phyloP scores from a whole-genome alignment of 2,888 invertebrate species.

The Steromphala cineraria region DNA sequence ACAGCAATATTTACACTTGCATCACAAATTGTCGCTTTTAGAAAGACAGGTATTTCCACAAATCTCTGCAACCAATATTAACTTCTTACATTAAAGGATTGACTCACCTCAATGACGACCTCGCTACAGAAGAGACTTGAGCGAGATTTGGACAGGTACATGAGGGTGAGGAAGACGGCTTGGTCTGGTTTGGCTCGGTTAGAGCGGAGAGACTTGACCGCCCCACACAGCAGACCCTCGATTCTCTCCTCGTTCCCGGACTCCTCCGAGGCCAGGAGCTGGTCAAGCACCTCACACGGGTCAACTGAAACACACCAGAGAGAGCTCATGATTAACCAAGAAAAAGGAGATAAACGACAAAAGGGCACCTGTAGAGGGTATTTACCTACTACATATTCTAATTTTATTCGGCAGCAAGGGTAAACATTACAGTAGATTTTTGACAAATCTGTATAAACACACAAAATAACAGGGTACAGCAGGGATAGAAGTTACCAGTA shows the following conservation, averaged over 20 bases:
- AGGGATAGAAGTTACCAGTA: too few species aligned
- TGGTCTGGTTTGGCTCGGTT: conserved; percentile 90
- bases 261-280: conserved; percentile 85
- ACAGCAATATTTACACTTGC: too few species aligned
- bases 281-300: conserved; percentile 85
- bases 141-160: conserved; percentile 87
- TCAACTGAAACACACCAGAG: conserved; percentile 79
- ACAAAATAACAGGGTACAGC: too few species aligned
- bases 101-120: conserved; percentile 76
- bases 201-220: conserved; percentile 86
- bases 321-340: not conserved
- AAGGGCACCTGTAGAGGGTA: too few species aligned
- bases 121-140: conserved; percentile 79
- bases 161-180: conserved; percentile 84
- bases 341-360: too few species aligned
- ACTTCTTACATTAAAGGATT: not conserved
- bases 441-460: too few species aligned
- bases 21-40: too few species aligned
- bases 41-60: too few species aligned
- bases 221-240: conserved; percentile 90
- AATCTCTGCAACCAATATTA: too few species aligned
- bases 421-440: too few species aligned
- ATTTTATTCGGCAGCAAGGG: too few species aligned
- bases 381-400: too few species aligned
- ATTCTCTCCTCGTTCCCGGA: conserved; percentile 84